Conservation (phyloP, 2,888 invertebrate genomes). For the Myopa tessellatipennis region DNA sequence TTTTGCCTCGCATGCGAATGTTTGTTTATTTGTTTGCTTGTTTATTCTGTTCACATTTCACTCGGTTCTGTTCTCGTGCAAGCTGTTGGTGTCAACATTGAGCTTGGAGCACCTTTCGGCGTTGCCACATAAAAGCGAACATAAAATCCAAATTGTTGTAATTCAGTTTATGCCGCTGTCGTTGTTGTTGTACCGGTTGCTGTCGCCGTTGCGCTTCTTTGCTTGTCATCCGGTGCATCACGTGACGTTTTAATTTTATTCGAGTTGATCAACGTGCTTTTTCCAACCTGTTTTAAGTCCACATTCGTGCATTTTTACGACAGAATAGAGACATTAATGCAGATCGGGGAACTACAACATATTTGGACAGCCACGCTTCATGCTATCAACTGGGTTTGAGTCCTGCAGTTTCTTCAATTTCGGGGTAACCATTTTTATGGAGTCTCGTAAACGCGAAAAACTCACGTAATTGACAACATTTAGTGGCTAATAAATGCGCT, state of each 20-base stretch:
- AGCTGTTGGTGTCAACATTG: constrained; percentile 1
- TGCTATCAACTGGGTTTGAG: too few relatives aligned
- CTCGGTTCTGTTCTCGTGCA: background rate
- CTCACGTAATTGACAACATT: constrained; percentile 14
- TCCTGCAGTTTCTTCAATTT: background rate
- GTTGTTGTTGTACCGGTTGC: background rate
- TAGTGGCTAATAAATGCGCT: constrained; percentile 16
- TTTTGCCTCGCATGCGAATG: background rate
- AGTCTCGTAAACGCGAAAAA: constrained; percentile 11
- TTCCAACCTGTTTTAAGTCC: background rate
- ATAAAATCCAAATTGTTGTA: background rate
- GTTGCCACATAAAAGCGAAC: background rate
- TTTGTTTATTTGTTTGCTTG: background rate
- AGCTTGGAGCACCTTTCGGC: constrained; percentile 9
- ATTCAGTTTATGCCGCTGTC: background rate
- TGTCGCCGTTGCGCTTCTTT: background rate
- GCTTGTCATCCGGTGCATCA: background rate
- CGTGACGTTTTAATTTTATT: background rate
- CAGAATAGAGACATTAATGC: constrained; percentile 10
- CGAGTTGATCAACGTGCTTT: background rate
- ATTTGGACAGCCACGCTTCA: background rate
- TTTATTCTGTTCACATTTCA: background rate
- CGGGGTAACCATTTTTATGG: background rate
- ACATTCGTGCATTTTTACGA: background rate
- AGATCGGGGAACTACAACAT: background rate